Base-by-base conservation (phyloP, 2,113 vertebrate genomes). In the Dascyllus trimaculatus region DNA sequence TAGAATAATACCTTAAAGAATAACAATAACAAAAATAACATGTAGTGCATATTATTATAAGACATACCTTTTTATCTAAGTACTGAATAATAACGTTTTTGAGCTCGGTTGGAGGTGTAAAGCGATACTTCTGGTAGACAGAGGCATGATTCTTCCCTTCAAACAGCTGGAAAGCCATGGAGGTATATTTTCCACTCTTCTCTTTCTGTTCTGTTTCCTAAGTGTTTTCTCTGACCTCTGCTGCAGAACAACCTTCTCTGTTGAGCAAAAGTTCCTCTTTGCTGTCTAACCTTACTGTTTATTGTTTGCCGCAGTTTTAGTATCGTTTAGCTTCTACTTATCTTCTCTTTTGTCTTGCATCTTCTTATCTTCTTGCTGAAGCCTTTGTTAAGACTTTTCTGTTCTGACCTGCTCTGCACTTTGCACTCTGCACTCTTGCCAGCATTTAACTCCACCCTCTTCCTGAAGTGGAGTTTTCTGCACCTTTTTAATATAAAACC, bases 91-190 rank as follows among this genome's bases (percentile, higher is more conserved):
- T 91, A 13, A 91, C 45, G 5, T 89, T 70, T 82, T 88, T 88
- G 59, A 96, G 57, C 38, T 91, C 88, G 9, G 90, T 63, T 11
- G 95, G 94, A 0, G 95, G 94, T 0, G 70, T 70, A 32, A 95
- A 93, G 60, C 95, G 91, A 85, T 94, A 96, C 67, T 91, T 94
- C 71, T 95, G 94, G 82, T 97, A 97, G 54, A 95, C 2, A 0
- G 92, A 89, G 0, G 95, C 95, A 0, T 96, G 95, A 1, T 92
- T 84, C 73, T 72, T 94, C 35, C 86, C 95, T 75, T 96, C 95
- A 2, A 96, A 96, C 82, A 96, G 80, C 24, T 85, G 90, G 25
- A 91, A 46, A 2, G 94, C 82, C 96, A 96, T 96, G 15, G 13
- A 78, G 40, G 2, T 25, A 3, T 59, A 13, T 67, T 26, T 59